These are phyloP conservation scores for Mylabris sibirica DNA, from an alignment of 2,888 invertebrate genomes.

Conservation along the genomic window DNA sequence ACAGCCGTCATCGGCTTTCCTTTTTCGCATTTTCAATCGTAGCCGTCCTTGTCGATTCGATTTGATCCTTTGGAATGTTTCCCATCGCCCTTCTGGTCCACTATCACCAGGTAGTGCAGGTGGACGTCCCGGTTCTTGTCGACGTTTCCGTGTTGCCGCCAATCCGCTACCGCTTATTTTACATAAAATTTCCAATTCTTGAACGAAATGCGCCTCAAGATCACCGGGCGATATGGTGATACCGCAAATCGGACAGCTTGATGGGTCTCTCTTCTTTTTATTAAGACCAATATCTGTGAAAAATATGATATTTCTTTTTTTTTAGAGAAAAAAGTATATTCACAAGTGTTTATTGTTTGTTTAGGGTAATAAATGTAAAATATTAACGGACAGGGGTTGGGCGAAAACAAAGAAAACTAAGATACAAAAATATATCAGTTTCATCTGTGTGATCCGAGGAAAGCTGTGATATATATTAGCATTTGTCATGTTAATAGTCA, in stretches of 20 bases:
- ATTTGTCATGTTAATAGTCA: constrained; percentile 63
- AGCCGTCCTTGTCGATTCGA: constrained; percentile 74
- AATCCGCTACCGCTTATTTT: constrained; percentile 65
- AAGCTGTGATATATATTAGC: constrained; percentile 62
- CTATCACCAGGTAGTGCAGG: constrained; percentile 61
- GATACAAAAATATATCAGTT: constrained; percentile 57
- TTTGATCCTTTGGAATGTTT: constrained; percentile 76
- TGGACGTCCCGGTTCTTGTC: constrained; percentile 57
- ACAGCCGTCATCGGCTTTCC: constrained; percentile 71
- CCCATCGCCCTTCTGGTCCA: constrained; percentile 71
- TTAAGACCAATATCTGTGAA: constrained; percentile 50
- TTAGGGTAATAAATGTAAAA: not conserved
- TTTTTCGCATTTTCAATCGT: constrained; percentile 71
- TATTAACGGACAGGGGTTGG: constrained; percentile 12
- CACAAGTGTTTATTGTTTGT: not conserved
- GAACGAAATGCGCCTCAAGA: constrained; percentile 72
- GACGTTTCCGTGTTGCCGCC: constrained; percentile 61
- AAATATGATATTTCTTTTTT: constrained; percentile 15
- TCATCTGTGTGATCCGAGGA: constrained; percentile 59
- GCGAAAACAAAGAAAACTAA: constrained; percentile 51
- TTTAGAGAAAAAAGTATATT: too few species aligned
- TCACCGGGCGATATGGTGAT: constrained; percentile 72
- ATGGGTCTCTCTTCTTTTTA: constrained; percentile 59
- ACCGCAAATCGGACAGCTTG: constrained; percentile 74
- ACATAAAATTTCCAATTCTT: constrained; percentile 74